Evolutionary conservation across 2,113 vertebrate species (phyloP), one percentile per base, ranked within the genome.

Genomic region (Sitta europaea): DNA sequence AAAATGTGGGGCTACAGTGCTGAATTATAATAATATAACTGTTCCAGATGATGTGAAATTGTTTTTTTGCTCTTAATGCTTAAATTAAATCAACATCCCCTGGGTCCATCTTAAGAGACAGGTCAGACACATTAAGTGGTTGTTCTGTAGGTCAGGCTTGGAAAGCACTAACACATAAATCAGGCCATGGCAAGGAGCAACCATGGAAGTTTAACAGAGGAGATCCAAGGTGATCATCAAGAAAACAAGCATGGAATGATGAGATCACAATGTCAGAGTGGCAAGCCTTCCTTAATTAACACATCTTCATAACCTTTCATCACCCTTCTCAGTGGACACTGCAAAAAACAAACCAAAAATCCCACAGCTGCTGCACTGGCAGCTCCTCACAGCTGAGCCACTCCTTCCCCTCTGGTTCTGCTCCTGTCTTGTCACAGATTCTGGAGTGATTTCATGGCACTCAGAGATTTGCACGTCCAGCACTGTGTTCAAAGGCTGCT

Each of bases 371-470:
- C 51, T 50, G 61, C 22, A 9, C n/a, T 47, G 11, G 10, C 85
- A 31, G 11, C 48, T 25, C 27, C 3, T 45, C 31, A 5, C 4
- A 53, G 22, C 6, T 8, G 10, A 11, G 23, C 48, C 59, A 45
- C 40, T 1, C 45, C 66, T 24, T 8, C 25, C 12, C 8, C 47
- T 51, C 38, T 6, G 20, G 2, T 13, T 74, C 20, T 57, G 11
- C 19, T 42, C 25, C 23, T 21, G 12, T 38, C 35, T 76, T 24
- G 35, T 42, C 29, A 19, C 21, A 48, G 36, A 2, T n/a, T 70
- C 17, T 54, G 47, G 33, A 43, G 43, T 29, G n/a, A 25, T 24
- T 72, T 67, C 42, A 6, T 0, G 0, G 29, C 47, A 5, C 62
- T 62, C 57, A 10, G n/a, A 36, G 62, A 25, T 78, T 14, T 55